phyloP scores from a whole-genome alignment of 2,888 invertebrate species.

The Boloria selene region DNA sequence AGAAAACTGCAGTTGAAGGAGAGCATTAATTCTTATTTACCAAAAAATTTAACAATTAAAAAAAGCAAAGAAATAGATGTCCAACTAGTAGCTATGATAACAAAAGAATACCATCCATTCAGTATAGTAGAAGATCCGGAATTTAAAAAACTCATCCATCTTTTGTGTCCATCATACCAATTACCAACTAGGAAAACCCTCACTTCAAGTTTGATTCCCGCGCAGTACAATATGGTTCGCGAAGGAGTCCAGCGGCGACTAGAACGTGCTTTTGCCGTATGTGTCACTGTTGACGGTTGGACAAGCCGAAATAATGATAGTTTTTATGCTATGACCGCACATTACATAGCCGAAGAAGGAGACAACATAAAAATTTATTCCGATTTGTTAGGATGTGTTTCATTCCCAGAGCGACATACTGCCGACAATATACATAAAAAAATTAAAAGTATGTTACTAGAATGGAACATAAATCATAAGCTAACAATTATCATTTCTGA shows the following conservation, averaged over 20 bases:
- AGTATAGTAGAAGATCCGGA: conserved; percentile 8
- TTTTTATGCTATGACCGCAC: conserved; percentile 8
- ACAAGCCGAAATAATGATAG: conserved; percentile 8
- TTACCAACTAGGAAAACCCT: conserved; percentile 8
- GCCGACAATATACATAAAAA: too few species aligned
- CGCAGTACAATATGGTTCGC: background rate
- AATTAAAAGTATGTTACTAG: too few species aligned
- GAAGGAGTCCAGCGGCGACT: background rate
- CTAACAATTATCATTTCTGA: too few species aligned
- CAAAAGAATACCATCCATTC: conserved; percentile 15
- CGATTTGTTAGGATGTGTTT: too few species aligned
- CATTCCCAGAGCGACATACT: too few species aligned
- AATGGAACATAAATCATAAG: too few species aligned
- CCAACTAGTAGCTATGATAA: too few species aligned
- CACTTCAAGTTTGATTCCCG: conserved; percentile 5
- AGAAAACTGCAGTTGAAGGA: too few species aligned
- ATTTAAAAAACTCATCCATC: conserved; percentile 7
- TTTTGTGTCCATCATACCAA: conserved; percentile 3
- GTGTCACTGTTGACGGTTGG: conserved; percentile 6
- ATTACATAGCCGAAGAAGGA: background rate
- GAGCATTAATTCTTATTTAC: too few species aligned
- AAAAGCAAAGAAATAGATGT: too few species aligned
- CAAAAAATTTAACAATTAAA: too few species aligned
- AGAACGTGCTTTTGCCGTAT: conserved; percentile 6
- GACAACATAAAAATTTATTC: too few species aligned